Base-by-base conservation (phyloP, 2,888 invertebrate genomes). In the Dasysyrphus tricinctus region DNA sequence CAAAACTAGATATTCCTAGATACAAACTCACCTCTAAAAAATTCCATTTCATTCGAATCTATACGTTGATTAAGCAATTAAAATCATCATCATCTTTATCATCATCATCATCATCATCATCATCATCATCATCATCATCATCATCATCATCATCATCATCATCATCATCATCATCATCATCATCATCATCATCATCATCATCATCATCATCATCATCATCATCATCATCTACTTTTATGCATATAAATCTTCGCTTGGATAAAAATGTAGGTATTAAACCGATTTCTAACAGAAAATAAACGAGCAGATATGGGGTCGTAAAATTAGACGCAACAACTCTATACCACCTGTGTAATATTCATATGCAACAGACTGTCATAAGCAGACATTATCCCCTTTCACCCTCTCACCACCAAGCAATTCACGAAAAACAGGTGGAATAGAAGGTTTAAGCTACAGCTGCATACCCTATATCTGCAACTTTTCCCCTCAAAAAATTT, bases 311-410 rank as follows among this genome's bases (percentile, higher is more conserved):
- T n/a, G 24, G 37, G 47, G 19, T 74, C 65, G 59, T 69, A 74
- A 69, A 73, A 77, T 44, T 69, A 69, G 56, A 77, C 73, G 56
- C 61, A 34, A 73, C 77, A 56, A 80, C 76, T 76, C 1, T 3
- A 24, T 24, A 74, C 72, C 72, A 65, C 77, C 80, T 78, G 73
- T 75, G 56, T 77, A 77, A 56, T 73, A 61, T 63, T 72, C 81
- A 63, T 85, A 69, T 80, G 85, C 85, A 85, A 85, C 85, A 85
- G 84, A 80, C 77, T 81, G 77, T 61, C 65, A 76, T 16, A 70
- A 70, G 39, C 54, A 69, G 69, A 69, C 9, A 24, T 51, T n/a
- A n/a, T n/a, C n/a, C 11, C n/a, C 8, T 37, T 37, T 19, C 19
- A 12, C 14, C 32, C 47, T n/a, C 11, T 24, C 59, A 32, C 24